Evolutionary conservation across 2,888 invertebrate genomes (phyloP).

Genomic region (Matsumyia berberina): DNA sequence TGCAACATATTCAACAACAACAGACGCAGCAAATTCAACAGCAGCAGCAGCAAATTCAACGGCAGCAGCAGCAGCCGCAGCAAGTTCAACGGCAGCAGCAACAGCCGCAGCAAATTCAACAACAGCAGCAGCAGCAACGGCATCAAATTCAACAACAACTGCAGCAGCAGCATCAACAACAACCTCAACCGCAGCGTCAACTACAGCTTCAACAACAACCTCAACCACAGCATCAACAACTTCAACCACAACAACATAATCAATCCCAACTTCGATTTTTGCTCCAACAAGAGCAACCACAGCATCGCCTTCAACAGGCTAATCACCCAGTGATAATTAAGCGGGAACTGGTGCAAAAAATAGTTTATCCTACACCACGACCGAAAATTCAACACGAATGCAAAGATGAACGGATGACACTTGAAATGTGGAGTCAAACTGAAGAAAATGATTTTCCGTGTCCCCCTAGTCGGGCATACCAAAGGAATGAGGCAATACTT

Average conservation of each 20-base stretch:
- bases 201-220: neutral
- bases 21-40: neutral
- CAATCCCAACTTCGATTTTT: neutral
- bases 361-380: no score
- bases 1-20: conserved; percentile 7
- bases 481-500: neutral
- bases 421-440: conserved; percentile 47
- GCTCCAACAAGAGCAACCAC: neutral
- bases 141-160: neutral
- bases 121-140: conserved; percentile 9
- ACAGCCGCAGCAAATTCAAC: conserved; percentile 13
- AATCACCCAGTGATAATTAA: no score
- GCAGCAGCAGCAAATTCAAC: neutral
- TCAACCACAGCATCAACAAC: conserved; percentile 27
- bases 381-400: neutral
- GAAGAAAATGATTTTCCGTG: conserved; percentile 6
- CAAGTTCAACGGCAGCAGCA: conserved; percentile 8
- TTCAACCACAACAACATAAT: conserved; percentile 70
- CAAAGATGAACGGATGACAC: conserved; percentile 23
- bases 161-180: conserved; percentile 41
- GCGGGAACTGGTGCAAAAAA: no score
- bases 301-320: neutral
- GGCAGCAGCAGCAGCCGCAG: neutral
- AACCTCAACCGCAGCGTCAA: neutral
- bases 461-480: neutral